Evolutionary conservation across 2,797 vertebrate genomes (phyloP).

Genomic region (Artibeus jamaicensis): DNA sequence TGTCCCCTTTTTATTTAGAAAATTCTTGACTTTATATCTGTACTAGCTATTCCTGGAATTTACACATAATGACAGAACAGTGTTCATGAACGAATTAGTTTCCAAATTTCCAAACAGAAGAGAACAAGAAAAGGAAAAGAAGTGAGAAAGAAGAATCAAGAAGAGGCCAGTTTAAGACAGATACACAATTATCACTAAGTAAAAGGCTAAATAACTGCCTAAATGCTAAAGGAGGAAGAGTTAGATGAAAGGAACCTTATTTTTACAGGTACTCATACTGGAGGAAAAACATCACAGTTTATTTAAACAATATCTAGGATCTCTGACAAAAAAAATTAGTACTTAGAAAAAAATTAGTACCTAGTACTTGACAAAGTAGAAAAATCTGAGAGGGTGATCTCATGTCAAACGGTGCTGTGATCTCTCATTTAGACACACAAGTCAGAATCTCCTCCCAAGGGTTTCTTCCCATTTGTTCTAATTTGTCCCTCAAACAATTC

Average conservation of each 20-base stretch:
- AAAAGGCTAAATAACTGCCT: background rate
- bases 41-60: background rate
- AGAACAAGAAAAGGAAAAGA: background rate
- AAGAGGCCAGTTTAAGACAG: background rate
- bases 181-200: background rate
- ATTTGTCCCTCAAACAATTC: background rate
- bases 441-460: background rate
- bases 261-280: background rate
- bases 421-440: background rate
- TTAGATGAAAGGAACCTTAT: background rate
- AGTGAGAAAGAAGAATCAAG: background rate
- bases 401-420: background rate
- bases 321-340: background rate
- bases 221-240: background rate
- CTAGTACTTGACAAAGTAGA: background rate
- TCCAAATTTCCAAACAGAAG: background rate
- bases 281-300: background rate
- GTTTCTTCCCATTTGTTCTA: background rate
- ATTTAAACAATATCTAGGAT: background rate
- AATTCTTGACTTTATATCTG: slow-evolving; percentile 5
- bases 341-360: background rate
- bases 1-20: background rate
- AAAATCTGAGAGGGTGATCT: background rate
- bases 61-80: background rate
- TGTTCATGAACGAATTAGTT: background rate